Conservation (phyloP, 2,113 vertebrate genomes). For the Dipodomys merriami region DNA sequence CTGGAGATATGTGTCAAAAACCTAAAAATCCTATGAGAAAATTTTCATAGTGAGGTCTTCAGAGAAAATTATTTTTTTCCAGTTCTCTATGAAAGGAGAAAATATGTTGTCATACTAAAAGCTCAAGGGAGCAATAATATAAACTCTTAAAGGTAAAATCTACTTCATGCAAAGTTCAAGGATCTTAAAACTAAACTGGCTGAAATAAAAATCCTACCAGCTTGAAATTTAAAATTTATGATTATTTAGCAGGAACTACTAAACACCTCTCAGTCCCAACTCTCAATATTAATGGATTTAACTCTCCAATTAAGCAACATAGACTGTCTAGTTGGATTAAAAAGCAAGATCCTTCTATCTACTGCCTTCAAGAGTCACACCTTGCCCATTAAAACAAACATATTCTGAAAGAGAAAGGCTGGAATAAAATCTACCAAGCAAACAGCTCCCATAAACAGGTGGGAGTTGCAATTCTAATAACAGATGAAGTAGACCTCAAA, state of each 20-base stretch:
- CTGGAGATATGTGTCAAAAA: not conserved
- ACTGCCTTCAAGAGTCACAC: too few species aligned
- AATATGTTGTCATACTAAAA: not conserved
- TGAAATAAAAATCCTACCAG: not conserved
- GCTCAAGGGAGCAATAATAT: not conserved
- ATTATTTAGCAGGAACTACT: not conserved
- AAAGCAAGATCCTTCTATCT: too few species aligned
- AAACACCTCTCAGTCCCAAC: too few species aligned
- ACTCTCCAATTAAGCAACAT: too few species aligned
- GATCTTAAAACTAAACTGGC: not conserved
- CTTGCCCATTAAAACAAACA: too few species aligned
- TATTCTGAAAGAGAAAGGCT: too few species aligned
- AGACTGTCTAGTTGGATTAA: too few species aligned
- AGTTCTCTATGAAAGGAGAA: not conserved
- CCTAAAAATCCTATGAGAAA: slow-evolving; percentile 11
- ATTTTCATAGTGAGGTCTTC: slow-evolving; percentile 9
- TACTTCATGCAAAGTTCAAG: not conserved
- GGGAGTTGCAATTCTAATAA: too few species aligned
- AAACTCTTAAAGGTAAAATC: not conserved
- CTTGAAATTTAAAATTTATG: slow-evolving; percentile 15
- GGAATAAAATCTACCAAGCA: too few species aligned
- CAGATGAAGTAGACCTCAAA: too few species aligned
- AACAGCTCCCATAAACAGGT: too few species aligned
- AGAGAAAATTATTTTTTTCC: not conserved
- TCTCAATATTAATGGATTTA: too few species aligned